Evolutionary conservation across 2,888 invertebrate species (phyloP), one percentile per base, ranked within the genome.

Genomic region (Eupithecia exiguata): DNA sequence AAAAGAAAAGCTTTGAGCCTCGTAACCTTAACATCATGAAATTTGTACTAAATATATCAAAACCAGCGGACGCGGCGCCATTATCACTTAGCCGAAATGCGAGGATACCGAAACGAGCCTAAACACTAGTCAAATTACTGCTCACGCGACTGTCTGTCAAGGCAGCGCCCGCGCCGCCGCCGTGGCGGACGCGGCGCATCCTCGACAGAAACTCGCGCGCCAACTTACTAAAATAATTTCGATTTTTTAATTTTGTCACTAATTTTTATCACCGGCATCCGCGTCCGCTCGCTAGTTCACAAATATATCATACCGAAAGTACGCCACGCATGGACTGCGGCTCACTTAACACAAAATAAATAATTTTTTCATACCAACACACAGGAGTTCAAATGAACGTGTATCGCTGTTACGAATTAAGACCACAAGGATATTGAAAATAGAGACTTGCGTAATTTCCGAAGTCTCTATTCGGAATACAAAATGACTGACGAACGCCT

Each of bases 1-100:
- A 86, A 94, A 93, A 93, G 92, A 93, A 94, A 93, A 92, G 94
- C 94, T 94, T 94, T 94, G 94, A 94, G 94, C 94, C 94, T 93
- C 91, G 92, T 93, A 92, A 94, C 91, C 94, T 94, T 94, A 94
- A 94, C 92, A 92, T 93, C 92, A 89, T 93, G 94, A 93, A 94
- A 94, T 94, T 94, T 94, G 94, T 94, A 94, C 94, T 94, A 94
- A 94, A 94, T 93, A 94, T 92, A 93, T 93, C 93, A 90, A 90
- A 89, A 90, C 91, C 84, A 91, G 91, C 91, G 92, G 91, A 92
- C 93, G 92, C 94, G 91, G 92, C 74, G 84, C 89, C 90, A 88
- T 88, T 88, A 91, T 90, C 89, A 93, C 94, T 94, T 94, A 94
- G 93, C 93, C 94, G 91, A 93, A 94, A 94, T 94, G 94, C 94